phyloP scores from a whole-genome alignment of 2,888 invertebrate genomes.

The Rhopalosiphum nymphaeae region DNA sequence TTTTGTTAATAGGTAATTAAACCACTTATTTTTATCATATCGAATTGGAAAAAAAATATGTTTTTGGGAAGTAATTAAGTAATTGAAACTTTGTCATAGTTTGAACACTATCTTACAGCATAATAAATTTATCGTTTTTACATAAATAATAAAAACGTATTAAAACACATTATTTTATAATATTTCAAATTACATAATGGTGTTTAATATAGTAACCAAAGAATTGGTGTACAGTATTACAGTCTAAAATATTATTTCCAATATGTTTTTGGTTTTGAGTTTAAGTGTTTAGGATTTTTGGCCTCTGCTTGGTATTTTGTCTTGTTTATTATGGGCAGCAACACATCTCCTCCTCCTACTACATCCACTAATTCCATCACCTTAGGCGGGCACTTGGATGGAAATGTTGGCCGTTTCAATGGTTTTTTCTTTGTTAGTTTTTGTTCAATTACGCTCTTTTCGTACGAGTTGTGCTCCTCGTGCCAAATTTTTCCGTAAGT shows the following conservation, averaged over 20 bases:
- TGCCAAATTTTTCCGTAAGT: conserved; percentile 45
- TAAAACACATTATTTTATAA: background rate
- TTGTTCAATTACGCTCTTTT: conserved; percentile 5
- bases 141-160: background rate
- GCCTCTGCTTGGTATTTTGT: background rate
- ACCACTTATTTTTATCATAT: background rate
- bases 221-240: background rate
- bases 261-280: background rate
- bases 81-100: background rate
- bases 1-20: background rate
- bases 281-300: background rate
- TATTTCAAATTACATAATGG: background rate
- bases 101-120: background rate
- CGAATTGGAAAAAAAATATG: background rate
- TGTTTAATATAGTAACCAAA: background rate
- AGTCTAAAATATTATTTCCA: conserved; percentile 8
- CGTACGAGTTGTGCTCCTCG: conserved; percentile 3
- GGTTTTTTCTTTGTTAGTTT: background rate
- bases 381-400: background rate
- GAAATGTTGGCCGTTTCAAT: conserved; percentile 14
- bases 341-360: background rate
- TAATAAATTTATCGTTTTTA: background rate
- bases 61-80: background rate
- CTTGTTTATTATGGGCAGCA: no score
- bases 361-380: background rate